A percentile compares a stretch with the other conserved stretches of the same genome.
Conservation (phyloP, 2,797 vertebrate genomes). For the Kryptopterus vitreolus region DNA sequence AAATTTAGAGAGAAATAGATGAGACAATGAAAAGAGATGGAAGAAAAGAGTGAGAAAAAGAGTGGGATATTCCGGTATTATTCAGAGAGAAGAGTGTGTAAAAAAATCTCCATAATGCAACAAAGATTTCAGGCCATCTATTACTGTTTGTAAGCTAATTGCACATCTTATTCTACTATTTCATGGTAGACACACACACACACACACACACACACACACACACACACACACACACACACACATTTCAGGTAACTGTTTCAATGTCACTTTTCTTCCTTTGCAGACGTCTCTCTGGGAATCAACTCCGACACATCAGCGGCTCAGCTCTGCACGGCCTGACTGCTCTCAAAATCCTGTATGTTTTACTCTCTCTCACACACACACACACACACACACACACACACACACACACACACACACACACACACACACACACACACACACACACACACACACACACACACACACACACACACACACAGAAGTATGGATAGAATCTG, state of each 20-base stretch:
- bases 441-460: background rate
- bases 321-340: constrained; percentile 86
- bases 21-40: background rate
- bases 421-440: background rate
- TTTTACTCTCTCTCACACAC: constrained; percentile 58
- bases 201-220: background rate
- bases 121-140: too few species aligned
- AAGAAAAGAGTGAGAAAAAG: background rate
- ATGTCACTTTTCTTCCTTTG: constrained; percentile 34
- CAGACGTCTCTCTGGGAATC: constrained; percentile 94
- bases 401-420: constrained; percentile 14
- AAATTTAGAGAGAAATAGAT: background rate
- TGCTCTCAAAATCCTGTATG: constrained; percentile 94
- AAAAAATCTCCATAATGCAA: too few species aligned
- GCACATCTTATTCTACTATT: too few species aligned
- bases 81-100: background rate
- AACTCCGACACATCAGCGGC: constrained; percentile 85
- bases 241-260: background rate
- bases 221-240: background rate
- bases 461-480: background rate
- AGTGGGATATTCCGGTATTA: background rate
- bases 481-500: too few species aligned
- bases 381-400: constrained; percentile 38
- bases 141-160: too few species aligned
- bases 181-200: background rate